Conservation (phyloP, 2,113 vertebrate genomes). For the Paramormyrops kingsleyae region DNA sequence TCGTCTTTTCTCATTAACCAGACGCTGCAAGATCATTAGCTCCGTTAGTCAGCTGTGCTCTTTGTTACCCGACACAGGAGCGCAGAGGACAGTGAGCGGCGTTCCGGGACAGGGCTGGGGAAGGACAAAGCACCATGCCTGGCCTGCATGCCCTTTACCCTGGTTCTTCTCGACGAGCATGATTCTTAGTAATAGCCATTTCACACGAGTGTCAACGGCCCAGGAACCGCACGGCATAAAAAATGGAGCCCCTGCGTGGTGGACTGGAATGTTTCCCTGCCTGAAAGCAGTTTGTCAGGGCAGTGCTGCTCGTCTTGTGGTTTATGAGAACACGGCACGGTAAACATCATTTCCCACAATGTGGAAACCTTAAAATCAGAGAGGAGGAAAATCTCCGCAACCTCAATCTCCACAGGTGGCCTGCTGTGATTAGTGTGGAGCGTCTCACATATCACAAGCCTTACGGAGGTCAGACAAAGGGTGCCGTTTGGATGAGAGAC, state of each 20-base stretch:
- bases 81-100: slow-evolving; percentile 19
- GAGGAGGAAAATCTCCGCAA: background rate
- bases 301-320: background rate
- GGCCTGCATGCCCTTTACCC: background rate
- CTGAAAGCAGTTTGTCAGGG: background rate
- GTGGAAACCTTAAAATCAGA: background rate
- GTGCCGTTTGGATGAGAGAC: background rate
- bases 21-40: slow-evolving; percentile 47
- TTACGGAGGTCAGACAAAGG: background rate
- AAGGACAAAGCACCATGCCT: background rate
- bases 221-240: background rate
- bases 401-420: background rate
- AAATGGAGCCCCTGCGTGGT: background rate
- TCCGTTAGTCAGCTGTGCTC: slow-evolving; percentile 42
- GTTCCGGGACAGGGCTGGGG: slow-evolving; percentile 1
- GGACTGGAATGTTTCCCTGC: background rate
- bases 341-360: background rate
- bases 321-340: background rate
- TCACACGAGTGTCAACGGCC: background rate
- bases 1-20: slow-evolving; percentile 47
- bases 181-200: background rate
- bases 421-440: background rate
- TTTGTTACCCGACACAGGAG: slow-evolving; percentile 39
- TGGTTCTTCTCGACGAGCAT: background rate
- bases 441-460: background rate